Base-by-base conservation (phyloP, 2,113 vertebrate genomes). In the Amblyopsis rosae region DNA sequence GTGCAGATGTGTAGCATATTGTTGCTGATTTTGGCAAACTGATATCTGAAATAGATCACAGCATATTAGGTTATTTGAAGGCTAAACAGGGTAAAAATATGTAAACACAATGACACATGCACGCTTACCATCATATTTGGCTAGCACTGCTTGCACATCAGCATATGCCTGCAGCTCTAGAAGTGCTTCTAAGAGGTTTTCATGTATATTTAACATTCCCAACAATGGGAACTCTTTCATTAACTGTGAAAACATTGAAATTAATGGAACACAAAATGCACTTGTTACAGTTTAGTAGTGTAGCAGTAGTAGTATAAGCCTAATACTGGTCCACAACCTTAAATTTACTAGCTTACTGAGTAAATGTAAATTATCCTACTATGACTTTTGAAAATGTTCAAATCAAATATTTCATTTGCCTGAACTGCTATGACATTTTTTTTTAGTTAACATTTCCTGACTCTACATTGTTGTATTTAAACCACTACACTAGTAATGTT, bases 1-100 rank as follows among this genome's bases (percentile, higher is more conserved):
- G 90, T n/a, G 97, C 98, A 87, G 98, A 98, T 79, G 98, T 99
- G 85, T 99, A 99, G 91, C 98, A 99, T 93, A 99, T 99, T 55
- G 97, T 96, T 74, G 98, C 97, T 46, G 98, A 99, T 89, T 99
- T 99, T 84, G 97, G 98, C 91, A 99, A 96, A 81, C 96, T 99
- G 91, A 99, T 99, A 90, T 99, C 97, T 99, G 1, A 81, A 64
- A 78, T 48, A 63, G 19, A 32, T 54, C 7, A 17, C 12, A 53
- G n/a, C 50, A 55, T 2, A 10, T 19, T 9, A 17, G 19, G 5
- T 17, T 17, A 56, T 17, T 51, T 16, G 7, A n/a, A 54, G 13
- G 53, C 16, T 54, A 1, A 7, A 54, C n/a, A 3, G 13, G 6
- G 5, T 26, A 3, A 11, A 56, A n/a, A 16, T 17, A 56, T 16